Evolutionary conservation across 2,888 invertebrate genomes (phyloP), one percentile per base, ranked within the genome.

Genomic region (Vannuccia rotundouncinata): DNA sequence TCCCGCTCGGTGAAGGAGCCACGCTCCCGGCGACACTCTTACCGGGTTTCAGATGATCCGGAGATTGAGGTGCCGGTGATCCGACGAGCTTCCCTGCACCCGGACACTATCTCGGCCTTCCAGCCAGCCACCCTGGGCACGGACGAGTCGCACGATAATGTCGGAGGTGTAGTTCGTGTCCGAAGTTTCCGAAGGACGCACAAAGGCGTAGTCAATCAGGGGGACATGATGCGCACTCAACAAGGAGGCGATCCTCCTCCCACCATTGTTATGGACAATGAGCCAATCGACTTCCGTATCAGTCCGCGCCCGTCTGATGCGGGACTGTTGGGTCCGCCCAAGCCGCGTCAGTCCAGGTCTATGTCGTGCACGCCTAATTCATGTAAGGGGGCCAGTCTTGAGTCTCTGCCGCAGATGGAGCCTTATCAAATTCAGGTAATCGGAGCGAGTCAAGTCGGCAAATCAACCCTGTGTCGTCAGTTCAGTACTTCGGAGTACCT

Each of bases 401-500:
- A 45, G 45, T 45, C 45, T 5, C 45, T 45, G 45, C 45, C 45
- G 10, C 45, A 45, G 45, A 45, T 45, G 45, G 45, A 45, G 5
- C 45, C 89, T 80, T 91, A 90, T 85, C 90, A 90, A 84, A 91
- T 92, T 80, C 90, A 91, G 77, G 91, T 92, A 89, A 86, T 92
- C 79, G 92, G 92, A 0, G 90, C 90, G 29, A 87, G 91, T 17
- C 91, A 91, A 45, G 92, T 92, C 31, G 92, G 92, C 13, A 92
- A 92, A 87, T 91, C 92, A 13, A 91, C 92, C 28, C 89, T 92
- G 82, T 91, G 91, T 5, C 91, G 91, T 83, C 92, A 92, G 87
- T 92, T 92, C 86, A 91, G 91, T 83, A 92, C 92, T 75, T 92
- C 92, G 82, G 92, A 92, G 86, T 91, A 91, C 85, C 91, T 91